These are phyloP conservation scores for Diploptera punctata DNA, from an alignment of 2,888 invertebrate species.

Conservation along the genomic window DNA sequence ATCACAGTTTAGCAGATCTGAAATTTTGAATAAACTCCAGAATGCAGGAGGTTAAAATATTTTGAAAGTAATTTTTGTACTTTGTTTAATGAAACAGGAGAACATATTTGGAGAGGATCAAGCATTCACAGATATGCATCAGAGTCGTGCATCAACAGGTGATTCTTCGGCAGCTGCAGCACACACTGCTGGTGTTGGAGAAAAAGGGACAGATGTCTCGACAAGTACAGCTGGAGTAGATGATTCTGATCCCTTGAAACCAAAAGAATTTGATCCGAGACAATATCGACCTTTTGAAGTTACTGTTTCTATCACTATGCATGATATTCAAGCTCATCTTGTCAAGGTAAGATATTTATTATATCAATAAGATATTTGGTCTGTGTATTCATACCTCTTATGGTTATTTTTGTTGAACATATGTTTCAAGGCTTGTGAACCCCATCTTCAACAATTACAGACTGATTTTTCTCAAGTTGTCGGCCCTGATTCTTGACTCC, in stretches of 20 bases:
- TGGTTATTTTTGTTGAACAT: too few relatives aligned
- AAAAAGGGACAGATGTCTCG: conserved; percentile 51
- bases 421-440: too few relatives aligned
- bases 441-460: too few relatives aligned
- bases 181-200: conserved; percentile 52
- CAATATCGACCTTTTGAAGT: conserved; percentile 90
- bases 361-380: too few relatives aligned
- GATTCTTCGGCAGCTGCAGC: conserved; percentile 49
- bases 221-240: conserved; percentile 54
- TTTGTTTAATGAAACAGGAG: conserved; percentile 69
- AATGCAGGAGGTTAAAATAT: too few relatives aligned
- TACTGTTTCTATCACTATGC: conserved; percentile 89
- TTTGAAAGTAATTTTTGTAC: too few relatives aligned
- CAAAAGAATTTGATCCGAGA: conserved; percentile 71
- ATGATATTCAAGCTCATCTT: conserved; percentile 94
- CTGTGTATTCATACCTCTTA: too few relatives aligned
- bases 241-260: conserved; percentile 42
- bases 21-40: too few relatives aligned
- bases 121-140: conserved; percentile 90
- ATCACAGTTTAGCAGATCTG: too few relatives aligned
- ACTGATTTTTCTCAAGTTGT: too few relatives aligned
- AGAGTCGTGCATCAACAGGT: conserved; percentile 48
- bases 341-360: conserved; percentile 72
- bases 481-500: too few relatives aligned
- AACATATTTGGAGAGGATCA: conserved; percentile 98